Evolutionary conservation across 2,113 vertebrate genomes (phyloP), one percentile per base, ranked within the genome.

Genomic region (Verasper variegatus): DNA sequence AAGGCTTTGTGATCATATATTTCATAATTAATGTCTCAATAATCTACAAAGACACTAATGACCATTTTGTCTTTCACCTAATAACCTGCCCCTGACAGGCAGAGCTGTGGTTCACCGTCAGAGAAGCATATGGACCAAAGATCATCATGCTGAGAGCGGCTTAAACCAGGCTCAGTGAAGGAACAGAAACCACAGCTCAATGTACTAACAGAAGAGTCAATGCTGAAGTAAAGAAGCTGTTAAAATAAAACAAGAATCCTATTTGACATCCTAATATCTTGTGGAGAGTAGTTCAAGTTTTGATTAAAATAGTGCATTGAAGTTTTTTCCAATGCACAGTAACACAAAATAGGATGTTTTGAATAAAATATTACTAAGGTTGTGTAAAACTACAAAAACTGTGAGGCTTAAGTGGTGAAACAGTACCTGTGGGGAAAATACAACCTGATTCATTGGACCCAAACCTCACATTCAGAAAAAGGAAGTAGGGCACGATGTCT

Each of bases 381-480:
- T 42, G 40, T 42, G 40, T 24, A 13, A 45, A 35, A 35, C 5
- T 35, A 35, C 31, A 35, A 35, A 35, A 35, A 49, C 47, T 49
- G 47, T 18, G 15, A 47, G 3, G 45, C 14, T 47, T 17, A 15
- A 42, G 8, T 8, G 40, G 7, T 42, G 40, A 42, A 23, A 59
- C 42, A 59, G 23, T 24, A n/a, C 18, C 24, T 31, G 31, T 31
- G 7, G 0, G 5, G 1, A 23, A 35, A 54, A 35, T 18, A 5
- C 3, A 55, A 37, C 21, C 24, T 21, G n/a, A 56, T 67, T 24
- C 42, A 3, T 27, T 26, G 24, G 45, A 54, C 15, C 24, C 21
- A n/a, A 67, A 78, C 65, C 54, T 60, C 37, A 62, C 13, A 54
- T 71, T 54, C 4, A 65, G 24, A 57, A 23, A 82, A 52, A 14